Evolutionary conservation across 1,140 invertebrate genomes (phyloP).

Genomic region (Drosophila lini): DNA sequence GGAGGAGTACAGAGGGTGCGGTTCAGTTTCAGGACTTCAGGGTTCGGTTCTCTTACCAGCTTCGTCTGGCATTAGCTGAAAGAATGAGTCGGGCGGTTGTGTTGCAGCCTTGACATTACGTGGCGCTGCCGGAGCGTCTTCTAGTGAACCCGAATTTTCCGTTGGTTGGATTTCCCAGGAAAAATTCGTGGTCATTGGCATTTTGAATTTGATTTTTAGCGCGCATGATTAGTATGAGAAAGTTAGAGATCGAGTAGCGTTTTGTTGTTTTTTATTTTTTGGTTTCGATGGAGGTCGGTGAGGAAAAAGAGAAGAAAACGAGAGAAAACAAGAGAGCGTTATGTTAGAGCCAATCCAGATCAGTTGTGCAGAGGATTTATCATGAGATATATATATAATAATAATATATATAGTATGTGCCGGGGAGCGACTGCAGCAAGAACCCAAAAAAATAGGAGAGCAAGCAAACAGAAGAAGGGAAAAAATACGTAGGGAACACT

Average conservation of each 20-base stretch:
- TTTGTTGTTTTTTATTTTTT: slow-evolving; percentile 43
- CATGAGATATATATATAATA: slow-evolving; percentile 26
- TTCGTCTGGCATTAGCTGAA: slow-evolving; percentile 87
- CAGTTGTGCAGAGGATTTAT: slow-evolving; percentile 56
- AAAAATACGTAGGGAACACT: slow-evolving; percentile 7
- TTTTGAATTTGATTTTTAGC: slow-evolving; percentile 46
- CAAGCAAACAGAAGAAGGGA: slow-evolving; percentile 35
- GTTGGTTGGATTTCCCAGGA: slow-evolving; percentile 42
- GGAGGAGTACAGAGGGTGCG: slow-evolving; percentile 1
- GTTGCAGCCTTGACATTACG: slow-evolving; percentile 85
- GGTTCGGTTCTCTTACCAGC: slow-evolving; percentile 86
- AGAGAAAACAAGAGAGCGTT: slow-evolving; percentile 78
- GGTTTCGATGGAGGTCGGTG: slow-evolving; percentile 52
- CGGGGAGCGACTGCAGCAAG: slow-evolving; percentile 45
- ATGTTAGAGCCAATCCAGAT: slow-evolving; percentile 82
- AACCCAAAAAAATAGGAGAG: slow-evolving; percentile 25
- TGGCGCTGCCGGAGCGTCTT: slow-evolving; percentile 84
- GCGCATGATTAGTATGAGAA: slow-evolving; percentile 76
- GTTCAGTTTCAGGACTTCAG: slow-evolving; percentile 1
- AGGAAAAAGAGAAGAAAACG: slow-evolving; percentile 82
- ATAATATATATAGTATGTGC: slow-evolving; percentile 45
- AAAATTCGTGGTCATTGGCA: slow-evolving; percentile 50
- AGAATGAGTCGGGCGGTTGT: slow-evolving; percentile 85
- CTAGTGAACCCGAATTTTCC: slow-evolving; percentile 84
- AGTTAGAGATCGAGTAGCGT: slow-evolving; percentile 67